phyloP scores from a whole-genome alignment of 2,888 invertebrate species.

The Crematogaster levior region DNA sequence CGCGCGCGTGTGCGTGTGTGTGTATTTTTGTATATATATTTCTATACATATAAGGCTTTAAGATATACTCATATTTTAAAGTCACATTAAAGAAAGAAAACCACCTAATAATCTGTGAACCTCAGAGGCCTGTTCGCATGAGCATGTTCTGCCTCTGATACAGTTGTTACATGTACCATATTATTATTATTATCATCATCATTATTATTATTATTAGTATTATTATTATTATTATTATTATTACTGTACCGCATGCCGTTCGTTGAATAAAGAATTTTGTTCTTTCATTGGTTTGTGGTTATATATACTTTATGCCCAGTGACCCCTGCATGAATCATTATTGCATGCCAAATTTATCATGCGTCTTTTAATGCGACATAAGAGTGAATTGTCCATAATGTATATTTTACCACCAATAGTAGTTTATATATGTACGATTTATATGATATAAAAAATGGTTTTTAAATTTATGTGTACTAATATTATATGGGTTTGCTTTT shows the following conservation, averaged over 20 bases:
- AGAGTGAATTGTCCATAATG: slow-evolving; percentile 36
- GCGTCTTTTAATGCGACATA: slow-evolving; percentile 30
- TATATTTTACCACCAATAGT: slow-evolving; percentile 8
- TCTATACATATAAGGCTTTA: neutral
- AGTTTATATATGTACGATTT: slow-evolving; percentile 11
- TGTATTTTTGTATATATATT: neutral
- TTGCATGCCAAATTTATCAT: slow-evolving; percentile 70
- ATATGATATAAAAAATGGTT: slow-evolving; percentile 12
- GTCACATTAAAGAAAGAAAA: slow-evolving; percentile 18
- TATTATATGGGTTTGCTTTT: slow-evolving; percentile 27
- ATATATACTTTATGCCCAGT: slow-evolving; percentile 76
- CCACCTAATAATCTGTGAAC: slow-evolving; percentile 53
- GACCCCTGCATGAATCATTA: slow-evolving; percentile 79
- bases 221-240: slow-evolving; percentile 40
- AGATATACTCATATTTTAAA: slow-evolving; percentile 4
- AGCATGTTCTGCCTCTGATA: slow-evolving; percentile 79
- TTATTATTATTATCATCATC: slow-evolving; percentile 38
- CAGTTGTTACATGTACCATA: slow-evolving; percentile 74
- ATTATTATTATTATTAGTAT: slow-evolving; percentile 47
- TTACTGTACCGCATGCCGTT: slow-evolving; percentile 81
- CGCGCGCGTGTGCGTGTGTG: too few species aligned
- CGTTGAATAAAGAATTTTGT: slow-evolving; percentile 82
- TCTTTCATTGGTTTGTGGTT: slow-evolving; percentile 82
- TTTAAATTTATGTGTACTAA: slow-evolving; percentile 39
- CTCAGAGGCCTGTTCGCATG: slow-evolving; percentile 74